A percentile compares a stretch with the other conserved stretches of the same genome.
Conservation (phyloP, 2,797 vertebrate genomes). For the Dermochelys coriacea region DNA sequence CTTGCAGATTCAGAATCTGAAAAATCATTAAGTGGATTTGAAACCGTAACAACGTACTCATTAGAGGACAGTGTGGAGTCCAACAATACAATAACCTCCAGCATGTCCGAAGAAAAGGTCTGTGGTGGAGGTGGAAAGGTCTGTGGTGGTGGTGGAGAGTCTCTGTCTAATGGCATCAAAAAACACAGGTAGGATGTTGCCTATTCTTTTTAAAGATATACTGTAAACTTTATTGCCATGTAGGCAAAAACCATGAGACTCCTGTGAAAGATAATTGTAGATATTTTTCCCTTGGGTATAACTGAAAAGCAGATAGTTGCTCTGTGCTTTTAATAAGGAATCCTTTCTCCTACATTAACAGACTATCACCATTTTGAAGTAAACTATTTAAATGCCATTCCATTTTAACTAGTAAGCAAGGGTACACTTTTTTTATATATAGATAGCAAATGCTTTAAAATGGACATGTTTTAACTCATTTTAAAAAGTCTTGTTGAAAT, state of each 20-base stretch:
- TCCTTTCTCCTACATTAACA: neutral
- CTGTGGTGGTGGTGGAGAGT: constrained; percentile 76
- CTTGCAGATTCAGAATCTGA: constrained; percentile 92
- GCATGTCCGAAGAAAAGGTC: constrained; percentile 90
- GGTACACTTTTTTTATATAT: neutral
- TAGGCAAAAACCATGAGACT: neutral
- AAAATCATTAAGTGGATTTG: constrained; percentile 90
- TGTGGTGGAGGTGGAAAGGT: constrained; percentile 72
- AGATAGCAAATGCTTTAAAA: constrained; percentile 29
- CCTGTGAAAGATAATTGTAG: neutral
- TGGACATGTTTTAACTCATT: constrained; percentile 3
- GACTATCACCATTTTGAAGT: neutral
- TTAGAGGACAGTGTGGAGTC: constrained; percentile 84
- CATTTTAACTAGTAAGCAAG: neutral
- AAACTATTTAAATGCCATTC: neutral
- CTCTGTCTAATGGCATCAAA: constrained; percentile 91
- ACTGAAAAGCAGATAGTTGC: neutral
- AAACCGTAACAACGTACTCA: constrained; percentile 87
- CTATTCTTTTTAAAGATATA: neutral
- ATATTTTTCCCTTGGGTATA: neutral
- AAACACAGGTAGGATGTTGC: constrained; percentile 91
- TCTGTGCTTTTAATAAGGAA: constrained; percentile 6
- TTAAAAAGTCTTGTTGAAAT: constrained; percentile 53
- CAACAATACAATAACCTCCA: constrained; percentile 79
- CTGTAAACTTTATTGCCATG: neutral